phyloP scores from a whole-genome alignment of 2,797 vertebrate genomes.

The Micrastur ruficollis region DNA sequence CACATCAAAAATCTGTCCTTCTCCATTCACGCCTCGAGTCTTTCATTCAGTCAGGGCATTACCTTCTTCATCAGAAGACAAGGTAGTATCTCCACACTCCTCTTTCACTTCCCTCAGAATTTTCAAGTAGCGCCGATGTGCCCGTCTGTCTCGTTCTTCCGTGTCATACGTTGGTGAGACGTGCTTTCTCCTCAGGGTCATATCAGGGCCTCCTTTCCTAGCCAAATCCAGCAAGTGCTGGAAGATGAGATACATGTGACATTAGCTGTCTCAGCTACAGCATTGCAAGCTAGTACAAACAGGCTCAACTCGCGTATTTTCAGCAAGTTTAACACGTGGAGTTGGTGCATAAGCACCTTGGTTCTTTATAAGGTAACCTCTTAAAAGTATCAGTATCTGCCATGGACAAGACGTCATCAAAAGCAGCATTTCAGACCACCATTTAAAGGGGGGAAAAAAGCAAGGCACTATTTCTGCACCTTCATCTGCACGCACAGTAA shows the following conservation, averaged over 20 bases:
- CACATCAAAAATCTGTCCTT: not conserved
- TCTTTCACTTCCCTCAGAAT: slow-evolving; percentile 91
- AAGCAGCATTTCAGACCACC: not conserved
- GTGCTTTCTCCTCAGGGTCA: slow-evolving; percentile 78
- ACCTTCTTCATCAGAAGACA: slow-evolving; percentile 97
- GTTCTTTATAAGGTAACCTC: not conserved
- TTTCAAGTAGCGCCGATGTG: slow-evolving; percentile 84
- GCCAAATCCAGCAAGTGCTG: slow-evolving; percentile 91
- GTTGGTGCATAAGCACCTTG: not conserved
- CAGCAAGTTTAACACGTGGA: not conserved
- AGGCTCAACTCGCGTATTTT: not conserved
- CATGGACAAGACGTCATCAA: not conserved
- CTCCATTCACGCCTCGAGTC: not conserved
- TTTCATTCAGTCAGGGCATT: not conserved
- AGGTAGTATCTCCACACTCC: slow-evolving; percentile 90
- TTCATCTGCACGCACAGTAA: not conserved
- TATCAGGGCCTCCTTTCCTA: slow-evolving; percentile 84
- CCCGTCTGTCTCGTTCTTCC: slow-evolving; percentile 85
- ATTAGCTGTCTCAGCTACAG: not conserved
- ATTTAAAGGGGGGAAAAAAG: not conserved
- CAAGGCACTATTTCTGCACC: not conserved
- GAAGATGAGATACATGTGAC: not conserved
- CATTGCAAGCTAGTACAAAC: not conserved
- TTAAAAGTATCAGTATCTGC: not conserved
- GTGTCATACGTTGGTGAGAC: slow-evolving; percentile 70